Evolutionary conservation across 1,140 invertebrate species (phyloP).

Genomic region (roundworm (Caenorhabditis elegans)): WBcel235 BX284602.5:572001-572500

Average conservation of each 20-base stretch:
- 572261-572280: no score
- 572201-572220: no score
- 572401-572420: conserved; percentile 19
- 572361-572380: background rate
- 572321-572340: background rate
- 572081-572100: background rate
- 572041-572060: conserved; percentile 52
- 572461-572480: background rate
- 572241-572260: no score
- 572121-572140: no score
- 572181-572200: no score
- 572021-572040: conserved; percentile 64
- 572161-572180: no score
- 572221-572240: no score
- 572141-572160: no score
- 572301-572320: no score
- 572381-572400: background rate
- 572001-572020: conserved; percentile 66
- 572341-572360: background rate
- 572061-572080: background rate
- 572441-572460: background rate
- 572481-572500: no score
- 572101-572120: background rate
- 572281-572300: no score
- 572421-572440: background rate